Evolutionary conservation across 2,888 invertebrate species (phyloP).

Genomic region (Pemphredon lugubris): DNA sequence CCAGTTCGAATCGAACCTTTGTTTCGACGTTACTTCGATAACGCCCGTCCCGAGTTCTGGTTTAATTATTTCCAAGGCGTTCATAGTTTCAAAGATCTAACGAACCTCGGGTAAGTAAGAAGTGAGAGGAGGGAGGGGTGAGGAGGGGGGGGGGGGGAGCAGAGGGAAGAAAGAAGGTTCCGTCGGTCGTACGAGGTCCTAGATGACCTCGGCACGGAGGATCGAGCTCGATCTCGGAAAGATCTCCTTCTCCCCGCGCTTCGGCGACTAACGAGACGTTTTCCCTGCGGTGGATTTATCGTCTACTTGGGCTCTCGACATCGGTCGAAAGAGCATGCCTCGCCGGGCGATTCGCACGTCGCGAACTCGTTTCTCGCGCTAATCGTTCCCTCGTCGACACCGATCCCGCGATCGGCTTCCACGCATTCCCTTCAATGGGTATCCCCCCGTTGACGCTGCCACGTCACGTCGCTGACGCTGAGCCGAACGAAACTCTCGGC

Average conservation of each 20-base stretch:
- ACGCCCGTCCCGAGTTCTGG: no score
- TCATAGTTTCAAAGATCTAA: not conserved
- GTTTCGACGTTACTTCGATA: no score
- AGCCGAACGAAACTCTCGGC: conserved; percentile 2
- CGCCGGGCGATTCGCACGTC: conserved; percentile 54
- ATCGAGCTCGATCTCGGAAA: conserved; percentile 63
- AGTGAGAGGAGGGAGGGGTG: no score
- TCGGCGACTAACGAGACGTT: conserved; percentile 67
- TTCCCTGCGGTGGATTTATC: conserved; percentile 68
- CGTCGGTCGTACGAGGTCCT: conserved; percentile 55
- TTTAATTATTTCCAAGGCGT: no score
- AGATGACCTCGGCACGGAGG: conserved; percentile 49
- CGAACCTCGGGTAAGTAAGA: not conserved
- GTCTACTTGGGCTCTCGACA: conserved; percentile 43
- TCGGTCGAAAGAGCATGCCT: conserved; percentile 37
- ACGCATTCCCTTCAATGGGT: conserved; percentile 44
- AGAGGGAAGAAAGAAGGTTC: conserved; percentile 9
- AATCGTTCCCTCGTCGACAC: conserved; percentile 65
- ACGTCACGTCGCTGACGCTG: conserved; percentile 46
- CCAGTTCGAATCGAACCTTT: no score
- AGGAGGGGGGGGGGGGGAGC: no score
- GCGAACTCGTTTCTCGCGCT: conserved; percentile 58
- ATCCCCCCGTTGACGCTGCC: conserved; percentile 46
- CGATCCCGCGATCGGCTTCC: conserved; percentile 58
- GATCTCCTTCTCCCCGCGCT: conserved; percentile 47